Base-by-base conservation (phyloP, 1,140 invertebrate species). In the Bombus turneri region DNA sequence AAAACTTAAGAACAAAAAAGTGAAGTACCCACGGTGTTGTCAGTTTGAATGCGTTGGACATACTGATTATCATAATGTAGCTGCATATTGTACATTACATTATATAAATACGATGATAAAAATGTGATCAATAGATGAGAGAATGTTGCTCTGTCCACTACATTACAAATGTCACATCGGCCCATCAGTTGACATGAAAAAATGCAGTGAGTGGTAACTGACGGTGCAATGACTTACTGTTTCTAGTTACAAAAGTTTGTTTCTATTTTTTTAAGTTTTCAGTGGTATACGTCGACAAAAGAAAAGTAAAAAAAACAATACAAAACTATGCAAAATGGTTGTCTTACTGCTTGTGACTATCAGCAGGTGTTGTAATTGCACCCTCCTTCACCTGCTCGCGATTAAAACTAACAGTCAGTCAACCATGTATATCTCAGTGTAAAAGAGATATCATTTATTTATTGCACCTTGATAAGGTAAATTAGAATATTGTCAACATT, bases 61-160 rank as follows among this genome's bases (percentile, higher is more conserved):
- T 93, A 91, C 90, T 92, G 91, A 93, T 92, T 93, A 91, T 93
- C 91, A 93, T 94, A 94, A 93, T 93, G 92, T 94, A 94, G 92
- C 88, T 93, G 92, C 93, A 93, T 94, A 94, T 94, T 94, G 93
- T 94, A 94, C 92, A 94, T 94, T 93, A 94, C 91, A 93, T 92
- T 92, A 92, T 93, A 93, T 93, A 93, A 93, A 93, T 93, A 93
- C 91, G 92, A 91, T 88, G 87, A 93, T 91, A 93, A 91, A 85
- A 91, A 92, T 94, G 93, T 94, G 92, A 94, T 93, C 88, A 90
- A 91, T 91, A 92, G 90, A 91, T 88, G 88, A 91, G 88, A 94
- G 91, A 90, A 91, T 91, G 87, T 92, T 91, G 92, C 91, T 93
- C 92, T 91, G 91, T 93, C 90, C 91, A 93, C 82, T 90, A 92